Evolutionary conservation across 2,113 vertebrate genomes (phyloP).

Genomic region (Tapirus terrestris): DNA sequence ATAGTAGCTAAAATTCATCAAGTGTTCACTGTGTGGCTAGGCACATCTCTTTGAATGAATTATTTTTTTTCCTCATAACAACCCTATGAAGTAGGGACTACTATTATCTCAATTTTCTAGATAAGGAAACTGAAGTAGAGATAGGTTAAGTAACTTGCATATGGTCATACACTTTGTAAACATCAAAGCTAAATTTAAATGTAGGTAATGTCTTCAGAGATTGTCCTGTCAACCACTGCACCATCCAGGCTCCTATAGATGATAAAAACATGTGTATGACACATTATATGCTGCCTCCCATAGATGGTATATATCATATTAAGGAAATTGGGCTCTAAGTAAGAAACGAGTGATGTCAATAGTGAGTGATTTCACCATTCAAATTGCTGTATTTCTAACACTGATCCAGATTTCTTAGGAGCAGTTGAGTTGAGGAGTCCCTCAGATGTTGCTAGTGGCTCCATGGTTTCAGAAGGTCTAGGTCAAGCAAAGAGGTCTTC

Average conservation of each 20-base stretch:
- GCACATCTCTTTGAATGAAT: background rate
- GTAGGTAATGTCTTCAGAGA: background rate
- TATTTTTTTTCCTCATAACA: background rate
- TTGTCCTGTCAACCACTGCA: background rate
- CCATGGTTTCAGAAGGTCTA: background rate
- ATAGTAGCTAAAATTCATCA: slow-evolving; percentile 16
- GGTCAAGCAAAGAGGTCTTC: background rate
- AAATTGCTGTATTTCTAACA: background rate
- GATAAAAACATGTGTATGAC: background rate
- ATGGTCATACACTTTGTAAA: background rate
- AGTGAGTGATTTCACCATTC: background rate
- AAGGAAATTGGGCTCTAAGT: background rate
- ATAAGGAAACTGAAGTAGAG: background rate
- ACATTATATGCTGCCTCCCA: background rate
- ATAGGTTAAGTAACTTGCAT: background rate
- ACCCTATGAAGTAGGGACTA: background rate
- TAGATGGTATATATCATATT: background rate
- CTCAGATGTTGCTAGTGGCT: background rate
- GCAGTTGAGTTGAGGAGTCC: background rate
- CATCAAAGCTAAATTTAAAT: background rate
- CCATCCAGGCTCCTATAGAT: background rate
- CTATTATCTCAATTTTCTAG: background rate
- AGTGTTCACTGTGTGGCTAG: background rate
- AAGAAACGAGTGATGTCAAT: background rate
- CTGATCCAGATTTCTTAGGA: background rate